Conservation (phyloP, 2,888 invertebrate species). For the Agonopterix alstromeriana region DNA sequence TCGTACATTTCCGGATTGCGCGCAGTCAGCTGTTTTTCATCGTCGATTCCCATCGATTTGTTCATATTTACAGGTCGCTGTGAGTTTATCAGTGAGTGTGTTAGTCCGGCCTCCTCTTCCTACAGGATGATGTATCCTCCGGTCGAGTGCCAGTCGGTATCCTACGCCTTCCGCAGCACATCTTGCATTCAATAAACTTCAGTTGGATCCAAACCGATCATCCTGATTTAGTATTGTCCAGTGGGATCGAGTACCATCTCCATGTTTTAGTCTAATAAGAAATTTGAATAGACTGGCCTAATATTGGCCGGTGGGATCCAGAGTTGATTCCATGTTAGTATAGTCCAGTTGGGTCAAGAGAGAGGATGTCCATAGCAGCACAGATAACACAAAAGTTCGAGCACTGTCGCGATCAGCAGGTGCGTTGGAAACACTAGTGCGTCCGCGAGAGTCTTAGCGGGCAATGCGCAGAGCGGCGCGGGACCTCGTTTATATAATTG, state of each 20-base stretch:
- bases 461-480: slow-evolving; percentile 54
- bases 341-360: slow-evolving; percentile 68
- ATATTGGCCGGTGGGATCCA: slow-evolving; percentile 65
- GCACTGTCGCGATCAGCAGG: slow-evolving; percentile 29
- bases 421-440: slow-evolving; percentile 35
- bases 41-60: slow-evolving; percentile 47
- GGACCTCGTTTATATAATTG: slow-evolving; percentile 55
- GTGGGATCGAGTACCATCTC: slow-evolving; percentile 57
- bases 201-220: slow-evolving; percentile 66
- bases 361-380: slow-evolving; percentile 63
- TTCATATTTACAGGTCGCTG: slow-evolving; percentile 57
- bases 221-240: slow-evolving; percentile 49
- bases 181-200: slow-evolving; percentile 65
- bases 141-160: slow-evolving; percentile 61
- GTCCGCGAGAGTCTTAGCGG: slow-evolving; percentile 45
- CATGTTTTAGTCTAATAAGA: slow-evolving; percentile 37
- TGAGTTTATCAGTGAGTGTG: slow-evolving; percentile 38
- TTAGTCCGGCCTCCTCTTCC: slow-evolving; percentile 55
- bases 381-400: slow-evolving; percentile 53
- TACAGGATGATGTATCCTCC: slow-evolving; percentile 66
- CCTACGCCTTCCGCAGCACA: slow-evolving; percentile 68
- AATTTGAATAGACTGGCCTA: slow-evolving; percentile 16
- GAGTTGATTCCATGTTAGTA: slow-evolving; percentile 57
- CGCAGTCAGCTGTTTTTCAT: slow-evolving; percentile 67
- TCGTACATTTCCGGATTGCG: slow-evolving; percentile 46